Evolutionary conservation across 1,140 invertebrate species (phyloP), one percentile per base, ranked within the genome.

Genomic region (Triops cancriformis): DNA sequence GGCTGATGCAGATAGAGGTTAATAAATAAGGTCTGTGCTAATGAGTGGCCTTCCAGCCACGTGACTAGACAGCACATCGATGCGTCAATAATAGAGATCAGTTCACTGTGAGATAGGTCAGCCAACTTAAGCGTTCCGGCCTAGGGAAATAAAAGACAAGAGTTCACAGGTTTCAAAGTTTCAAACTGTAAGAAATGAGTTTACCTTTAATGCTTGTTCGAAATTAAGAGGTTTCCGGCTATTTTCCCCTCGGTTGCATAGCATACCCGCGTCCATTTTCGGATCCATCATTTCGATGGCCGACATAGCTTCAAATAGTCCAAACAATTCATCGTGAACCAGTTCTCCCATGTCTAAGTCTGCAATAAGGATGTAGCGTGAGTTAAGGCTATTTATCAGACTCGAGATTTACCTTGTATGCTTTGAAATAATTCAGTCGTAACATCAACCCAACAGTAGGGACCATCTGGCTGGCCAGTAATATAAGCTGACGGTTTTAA

Each of bases 281-380:
- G 96, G 96, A 86, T 99, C 97, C 97, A 98, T 98, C 94, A 99
- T 98, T 85, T 98, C 97, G 83, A 99, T 98, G 0, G 97, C 97
- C 11, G 96, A 98, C 97, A 99, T 99, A 0, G 97, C 97, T 85
- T 99, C 97, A 88, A 98, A 98, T 26, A 98, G 85, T 0, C 95
- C 95, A 89, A 99, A 96, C 26, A 93, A 84, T 75, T 93, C 91
- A 88, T 97, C 94, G 83, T 97, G 94, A 14, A 96, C 85, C 12
- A 98, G 85, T 85, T 98, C 94, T 23, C 95, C 95, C 64, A 97
- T 85, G 81, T 93, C 87, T 51, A 98, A 84, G 82, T 93, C 94
- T 93, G 76, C 7, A n/a, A 28, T 42, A 75, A 64, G 80, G 43
- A 72, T 72, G 3, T 51, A 31, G 43, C 31, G 4, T 76, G 77